Percentiles rank a stretch among this genome's conserved stretches.
phyloP scores from a whole-genome alignment of 2,113 vertebrate genomes.

The Myotis lucifugus region DNA sequence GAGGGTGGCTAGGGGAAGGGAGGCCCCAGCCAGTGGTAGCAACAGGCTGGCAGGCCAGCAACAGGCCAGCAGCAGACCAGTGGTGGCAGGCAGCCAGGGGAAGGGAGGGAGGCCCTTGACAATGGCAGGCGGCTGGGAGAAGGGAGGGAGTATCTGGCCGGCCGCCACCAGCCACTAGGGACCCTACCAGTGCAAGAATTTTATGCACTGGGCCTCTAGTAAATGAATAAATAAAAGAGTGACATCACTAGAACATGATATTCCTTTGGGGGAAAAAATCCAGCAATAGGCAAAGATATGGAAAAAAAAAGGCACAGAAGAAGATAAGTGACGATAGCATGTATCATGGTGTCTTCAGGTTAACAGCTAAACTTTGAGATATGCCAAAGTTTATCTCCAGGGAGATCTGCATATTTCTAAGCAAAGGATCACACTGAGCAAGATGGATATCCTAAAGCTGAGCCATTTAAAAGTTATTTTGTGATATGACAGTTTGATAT shows the following conservation, averaged over 20 bases:
- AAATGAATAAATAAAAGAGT: neutral
- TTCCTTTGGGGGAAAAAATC: neutral
- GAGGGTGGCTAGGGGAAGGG: too few relatives aligned
- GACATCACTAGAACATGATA: neutral
- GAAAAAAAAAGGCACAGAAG: neutral
- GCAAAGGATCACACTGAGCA: neutral
- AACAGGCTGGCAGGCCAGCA: too few relatives aligned
- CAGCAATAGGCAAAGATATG: neutral
- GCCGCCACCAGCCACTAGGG: too few relatives aligned
- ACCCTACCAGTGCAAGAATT: too few relatives aligned
- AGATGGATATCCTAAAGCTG: neutral
- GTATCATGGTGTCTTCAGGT: neutral
- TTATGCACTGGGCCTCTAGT: neutral
- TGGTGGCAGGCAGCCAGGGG: too few relatives aligned
- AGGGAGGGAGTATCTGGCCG: too few relatives aligned
- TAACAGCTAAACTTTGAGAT: neutral
- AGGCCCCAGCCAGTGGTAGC: too few relatives aligned
- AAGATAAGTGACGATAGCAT: neutral
- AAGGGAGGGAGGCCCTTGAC: too few relatives aligned
- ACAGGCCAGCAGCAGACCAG: too few relatives aligned
- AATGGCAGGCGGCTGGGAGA: too few relatives aligned
- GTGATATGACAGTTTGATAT: slow-evolving; percentile 5
- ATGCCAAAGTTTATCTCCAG: neutral
- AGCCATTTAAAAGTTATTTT: slow-evolving; percentile 10
- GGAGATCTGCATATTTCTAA: neutral